A percentile compares a stretch with the other conserved stretches of the same genome.
These are phyloP conservation scores for Pasiphila rectangulata DNA, from an alignment of 2,888 invertebrate species.

Conservation along the genomic window DNA sequence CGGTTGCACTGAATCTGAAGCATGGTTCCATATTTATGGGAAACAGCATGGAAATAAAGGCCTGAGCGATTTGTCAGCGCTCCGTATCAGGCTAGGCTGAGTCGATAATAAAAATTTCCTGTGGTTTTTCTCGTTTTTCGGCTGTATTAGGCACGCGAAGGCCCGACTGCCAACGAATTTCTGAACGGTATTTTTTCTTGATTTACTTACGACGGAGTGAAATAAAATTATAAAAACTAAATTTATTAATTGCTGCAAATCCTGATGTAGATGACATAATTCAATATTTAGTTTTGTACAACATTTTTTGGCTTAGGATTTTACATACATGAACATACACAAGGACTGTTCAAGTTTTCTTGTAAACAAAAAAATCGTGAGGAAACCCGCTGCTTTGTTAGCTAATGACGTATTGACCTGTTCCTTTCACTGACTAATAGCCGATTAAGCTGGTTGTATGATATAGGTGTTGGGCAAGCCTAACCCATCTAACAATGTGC, in stretches of 20 bases:
- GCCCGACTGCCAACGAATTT: constrained; percentile 51
- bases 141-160: constrained; percentile 72
- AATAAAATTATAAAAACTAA: constrained; percentile 61
- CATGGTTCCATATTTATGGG: constrained; percentile 43
- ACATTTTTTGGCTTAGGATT: too few species aligned
- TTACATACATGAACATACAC: too few species aligned
- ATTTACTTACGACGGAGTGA: constrained; percentile 62
- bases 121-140: constrained; percentile 66
- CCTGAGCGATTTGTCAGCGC: constrained; percentile 73
- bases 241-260: constrained; percentile 65
- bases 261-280: constrained; percentile 48
- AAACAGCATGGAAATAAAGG: constrained; percentile 58
- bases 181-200: constrained; percentile 60
- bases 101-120: constrained; percentile 71
- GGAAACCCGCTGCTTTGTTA: too few species aligned
- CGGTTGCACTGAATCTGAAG: constrained; percentile 44
- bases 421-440: too few species aligned
- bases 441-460: too few species aligned
- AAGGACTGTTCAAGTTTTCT: too few species aligned
- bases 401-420: too few species aligned
- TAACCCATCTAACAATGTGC: too few species aligned
- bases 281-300: constrained; percentile 44
- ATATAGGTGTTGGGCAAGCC: too few species aligned
- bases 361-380: too few species aligned
- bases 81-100: constrained; percentile 64